Percentiles rank a stretch among this genome's conserved stretches.
Conservation (phyloP, 2,888 invertebrate genomes). For the Herminia tarsipennalis region DNA sequence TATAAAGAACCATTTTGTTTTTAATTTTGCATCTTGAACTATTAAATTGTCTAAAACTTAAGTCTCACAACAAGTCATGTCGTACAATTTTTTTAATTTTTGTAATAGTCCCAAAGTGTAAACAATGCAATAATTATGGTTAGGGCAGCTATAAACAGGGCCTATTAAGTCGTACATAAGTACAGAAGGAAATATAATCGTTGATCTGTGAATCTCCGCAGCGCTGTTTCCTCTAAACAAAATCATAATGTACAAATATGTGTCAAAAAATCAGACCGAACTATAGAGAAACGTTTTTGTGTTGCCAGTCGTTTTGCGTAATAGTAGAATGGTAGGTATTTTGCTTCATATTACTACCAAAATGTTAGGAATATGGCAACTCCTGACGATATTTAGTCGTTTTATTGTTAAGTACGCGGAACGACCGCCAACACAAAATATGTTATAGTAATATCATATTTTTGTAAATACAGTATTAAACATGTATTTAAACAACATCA, state of each 20-base stretch:
- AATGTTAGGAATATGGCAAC: background rate
- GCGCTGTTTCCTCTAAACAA: constrained; percentile 42
- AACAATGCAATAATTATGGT: no score
- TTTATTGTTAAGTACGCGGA: constrained; percentile 19
- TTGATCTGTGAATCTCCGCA: constrained; percentile 23
- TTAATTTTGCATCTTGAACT: no score
- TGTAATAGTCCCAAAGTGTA: no score
- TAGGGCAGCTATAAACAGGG: no score
- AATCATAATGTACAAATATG: constrained; percentile 71
- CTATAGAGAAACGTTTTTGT: constrained; percentile 30
- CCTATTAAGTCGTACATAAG: no score
- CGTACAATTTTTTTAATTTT: no score
- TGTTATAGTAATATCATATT: constrained; percentile 57
- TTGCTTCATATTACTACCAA: background rate
- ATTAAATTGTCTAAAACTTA: no score
- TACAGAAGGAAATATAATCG: background rate
- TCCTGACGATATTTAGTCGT: background rate
- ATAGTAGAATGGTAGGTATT: constrained; percentile 10
- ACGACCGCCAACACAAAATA: constrained; percentile 44
- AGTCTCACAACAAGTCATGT: no score
- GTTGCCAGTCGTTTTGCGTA: constrained; percentile 28
- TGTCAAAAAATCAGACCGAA: constrained; percentile 65
- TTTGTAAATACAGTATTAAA: constrained; percentile 74
- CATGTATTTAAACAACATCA: constrained; percentile 57
- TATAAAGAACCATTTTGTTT: no score